These are phyloP conservation scores for Nyctibius grandis DNA, from an alignment of 2,797 vertebrate species.

Conservation along the genomic window DNA sequence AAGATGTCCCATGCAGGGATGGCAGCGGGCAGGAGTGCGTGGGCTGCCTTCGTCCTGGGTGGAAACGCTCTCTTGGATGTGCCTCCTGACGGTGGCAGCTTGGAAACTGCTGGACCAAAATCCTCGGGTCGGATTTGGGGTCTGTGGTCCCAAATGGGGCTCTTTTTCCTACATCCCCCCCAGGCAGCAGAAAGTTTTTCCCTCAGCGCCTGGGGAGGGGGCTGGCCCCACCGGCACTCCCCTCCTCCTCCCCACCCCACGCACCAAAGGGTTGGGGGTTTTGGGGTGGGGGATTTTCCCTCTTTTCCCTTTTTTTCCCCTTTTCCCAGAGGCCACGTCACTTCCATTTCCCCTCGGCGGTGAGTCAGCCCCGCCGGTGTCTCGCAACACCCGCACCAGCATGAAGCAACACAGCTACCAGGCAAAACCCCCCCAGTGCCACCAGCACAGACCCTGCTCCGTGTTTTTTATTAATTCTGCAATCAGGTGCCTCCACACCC, in stretches of 20 bases:
- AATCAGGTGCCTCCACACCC: fast-evolving
- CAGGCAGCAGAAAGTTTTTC: background rate
- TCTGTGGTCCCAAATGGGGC: background rate
- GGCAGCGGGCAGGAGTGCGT: background rate
- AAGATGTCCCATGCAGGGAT: background rate
- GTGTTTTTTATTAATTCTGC: background rate
- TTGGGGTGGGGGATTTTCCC: fast-evolving
- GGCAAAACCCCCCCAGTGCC: background rate
- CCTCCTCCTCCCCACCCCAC: background rate
- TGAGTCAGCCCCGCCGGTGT: background rate
- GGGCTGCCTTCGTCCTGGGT: background rate
- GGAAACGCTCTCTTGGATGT: fast-evolving
- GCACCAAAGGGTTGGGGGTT: background rate
- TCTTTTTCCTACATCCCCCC: background rate
- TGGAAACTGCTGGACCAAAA: fast-evolving
- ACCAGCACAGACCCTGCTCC: fast-evolving
- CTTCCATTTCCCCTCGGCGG: background rate
- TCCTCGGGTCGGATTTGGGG: fast-evolving
- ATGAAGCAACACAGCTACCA: fast-evolving
- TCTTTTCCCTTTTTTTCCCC: fast-evolving
- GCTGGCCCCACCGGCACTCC: no score
- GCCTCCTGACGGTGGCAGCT: fast-evolving
- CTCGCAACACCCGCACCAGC: fast-evolving
- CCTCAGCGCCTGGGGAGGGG: fast-evolving
- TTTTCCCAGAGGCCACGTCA: background rate